A percentile compares a stretch with the other conserved stretches of the same genome.
Conservation (phyloP, 2,888 invertebrate species). For the Drosophila flavopinicola region DNA sequence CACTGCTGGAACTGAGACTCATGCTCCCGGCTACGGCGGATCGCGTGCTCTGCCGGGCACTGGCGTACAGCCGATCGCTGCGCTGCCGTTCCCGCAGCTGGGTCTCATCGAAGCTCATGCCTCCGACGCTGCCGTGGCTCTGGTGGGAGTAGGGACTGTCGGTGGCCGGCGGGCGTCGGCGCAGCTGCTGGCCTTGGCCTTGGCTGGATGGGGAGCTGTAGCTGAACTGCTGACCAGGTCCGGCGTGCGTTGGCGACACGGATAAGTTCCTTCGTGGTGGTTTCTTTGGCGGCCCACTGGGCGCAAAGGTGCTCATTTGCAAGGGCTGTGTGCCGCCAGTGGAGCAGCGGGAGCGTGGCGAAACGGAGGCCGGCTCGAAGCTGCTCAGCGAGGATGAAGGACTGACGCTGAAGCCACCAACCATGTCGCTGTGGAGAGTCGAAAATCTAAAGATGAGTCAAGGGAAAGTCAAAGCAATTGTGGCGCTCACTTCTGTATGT, state of each 20-base stretch:
- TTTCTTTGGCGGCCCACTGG: constrained; percentile 93
- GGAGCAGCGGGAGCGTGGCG: constrained; percentile 80
- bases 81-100: constrained; percentile 67
- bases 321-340: constrained; percentile 71
- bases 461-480: fast-evolving
- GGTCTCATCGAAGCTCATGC: constrained; percentile 73
- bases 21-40: constrained; percentile 66
- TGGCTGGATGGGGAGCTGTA: constrained; percentile 78
- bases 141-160: constrained; percentile 81
- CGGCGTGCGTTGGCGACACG: constrained; percentile 92
- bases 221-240: constrained; percentile 81
- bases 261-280: constrained; percentile 94
- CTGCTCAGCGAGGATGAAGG: constrained; percentile 84
- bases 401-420: constrained; percentile 73
- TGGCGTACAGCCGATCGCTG: constrained; percentile 76
- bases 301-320: constrained; percentile 77
- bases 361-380: constrained; percentile 82
- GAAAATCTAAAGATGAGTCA: neutral
- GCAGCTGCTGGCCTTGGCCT: constrained; percentile 43
- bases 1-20: constrained; percentile 77
- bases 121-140: constrained; percentile 77
- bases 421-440: constrained; percentile 66
- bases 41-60: constrained; percentile 75
- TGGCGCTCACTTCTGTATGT: constrained; percentile 72
- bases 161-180: constrained; percentile 59